phyloP scores from a whole-genome alignment of 2,113 vertebrate species.

The Calonectris borealis region DNA sequence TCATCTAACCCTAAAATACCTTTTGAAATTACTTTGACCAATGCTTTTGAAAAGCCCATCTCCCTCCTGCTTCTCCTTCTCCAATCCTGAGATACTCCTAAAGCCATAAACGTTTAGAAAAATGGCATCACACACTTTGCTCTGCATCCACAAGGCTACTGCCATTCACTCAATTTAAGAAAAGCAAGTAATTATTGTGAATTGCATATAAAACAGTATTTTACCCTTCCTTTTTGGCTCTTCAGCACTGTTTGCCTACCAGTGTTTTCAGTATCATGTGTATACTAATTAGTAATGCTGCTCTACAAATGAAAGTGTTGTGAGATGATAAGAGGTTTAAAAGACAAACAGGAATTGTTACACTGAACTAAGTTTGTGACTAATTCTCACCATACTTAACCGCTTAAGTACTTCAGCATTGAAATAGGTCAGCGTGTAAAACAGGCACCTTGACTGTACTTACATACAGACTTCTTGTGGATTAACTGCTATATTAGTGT shows the following conservation, averaged over 20 bases:
- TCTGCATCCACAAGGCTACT: background rate
- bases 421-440: fast-evolving
- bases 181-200: background rate
- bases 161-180: background rate
- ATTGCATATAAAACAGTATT: background rate
- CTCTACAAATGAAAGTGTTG: constrained; percentile 20
- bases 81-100: background rate
- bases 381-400: background rate
- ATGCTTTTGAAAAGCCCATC: background rate
- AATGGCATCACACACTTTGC: background rate
- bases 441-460: background rate
- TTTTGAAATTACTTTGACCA: background rate
- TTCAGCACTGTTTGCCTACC: constrained; percentile 2
- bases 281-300: background rate
- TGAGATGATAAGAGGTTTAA: constrained; percentile 13
- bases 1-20: background rate
- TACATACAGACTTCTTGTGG: background rate
- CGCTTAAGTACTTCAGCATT: background rate
- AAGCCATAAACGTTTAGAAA: background rate
- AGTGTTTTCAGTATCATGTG: background rate
- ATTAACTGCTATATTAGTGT: background rate
- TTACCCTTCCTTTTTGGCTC: background rate
- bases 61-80: background rate
- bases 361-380: background rate
- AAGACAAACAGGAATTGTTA: constrained; percentile 28